phyloP scores from a whole-genome alignment of 2,797 vertebrate species.

The Aplochiton taeniatus region DNA sequence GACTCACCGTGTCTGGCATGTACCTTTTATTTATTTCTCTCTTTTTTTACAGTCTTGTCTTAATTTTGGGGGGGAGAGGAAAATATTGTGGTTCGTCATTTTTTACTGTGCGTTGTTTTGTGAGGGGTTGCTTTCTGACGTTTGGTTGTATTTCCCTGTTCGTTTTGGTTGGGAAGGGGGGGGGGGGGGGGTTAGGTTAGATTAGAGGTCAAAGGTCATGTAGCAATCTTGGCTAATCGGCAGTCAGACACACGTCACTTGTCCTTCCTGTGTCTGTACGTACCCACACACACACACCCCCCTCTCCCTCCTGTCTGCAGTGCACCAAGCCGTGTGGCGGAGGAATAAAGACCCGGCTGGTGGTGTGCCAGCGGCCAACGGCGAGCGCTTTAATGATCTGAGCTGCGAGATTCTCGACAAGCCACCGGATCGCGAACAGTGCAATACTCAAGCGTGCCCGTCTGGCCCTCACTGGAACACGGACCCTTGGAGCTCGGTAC shows the following conservation, averaged over 20 bases:
- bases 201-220: too few relatives aligned
- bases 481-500: slow-evolving; percentile 98
- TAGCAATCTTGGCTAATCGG: not conserved
- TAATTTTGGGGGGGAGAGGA: not conserved
- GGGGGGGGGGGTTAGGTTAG: too few relatives aligned
- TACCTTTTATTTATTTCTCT: too few relatives aligned
- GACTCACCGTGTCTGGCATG: too few relatives aligned
- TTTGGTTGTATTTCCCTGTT: too few relatives aligned
- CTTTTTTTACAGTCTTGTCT: not conserved
- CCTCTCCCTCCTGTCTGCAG: slow-evolving; percentile 61
- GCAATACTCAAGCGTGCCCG: slow-evolving; percentile 91
- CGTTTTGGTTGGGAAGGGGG: too few relatives aligned
- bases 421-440: slow-evolving; percentile 95
- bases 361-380: slow-evolving; percentile 91
- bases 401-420: slow-evolving; percentile 98
- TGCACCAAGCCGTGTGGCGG: slow-evolving; percentile 92
- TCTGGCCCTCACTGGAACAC: slow-evolving; percentile 88
- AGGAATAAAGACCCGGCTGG: slow-evolving; percentile 90
- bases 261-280: not conserved
- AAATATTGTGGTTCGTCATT: too few relatives aligned
- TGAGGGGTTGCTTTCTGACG: too few relatives aligned
- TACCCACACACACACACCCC: not conserved
- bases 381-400: slow-evolving; percentile 92
- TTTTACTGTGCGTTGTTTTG: too few relatives aligned
- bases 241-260: not conserved